phyloP scores from a whole-genome alignment of 2,113 vertebrate genomes.

The Sylvia atricapilla region DNA sequence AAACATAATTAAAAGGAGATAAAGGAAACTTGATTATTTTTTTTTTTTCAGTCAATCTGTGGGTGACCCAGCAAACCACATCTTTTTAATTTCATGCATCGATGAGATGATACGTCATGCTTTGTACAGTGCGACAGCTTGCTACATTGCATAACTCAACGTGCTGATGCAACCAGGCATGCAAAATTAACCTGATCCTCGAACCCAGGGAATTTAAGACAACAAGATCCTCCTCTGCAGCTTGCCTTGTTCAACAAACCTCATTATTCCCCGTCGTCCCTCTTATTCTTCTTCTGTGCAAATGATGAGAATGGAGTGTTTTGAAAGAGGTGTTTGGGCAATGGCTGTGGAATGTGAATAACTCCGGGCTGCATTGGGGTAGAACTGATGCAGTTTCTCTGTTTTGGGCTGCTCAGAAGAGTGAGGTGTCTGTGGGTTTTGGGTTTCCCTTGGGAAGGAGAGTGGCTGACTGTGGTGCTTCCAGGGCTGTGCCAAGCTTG shows the following conservation, averaged over 20 bases:
- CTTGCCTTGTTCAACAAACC: constrained; percentile 6
- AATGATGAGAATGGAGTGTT: background rate
- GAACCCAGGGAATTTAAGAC: constrained; percentile 27
- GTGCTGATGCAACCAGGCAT: constrained; percentile 61
- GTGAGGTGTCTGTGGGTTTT: background rate
- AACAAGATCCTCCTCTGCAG: constrained; percentile 14
- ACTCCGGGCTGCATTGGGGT: background rate
- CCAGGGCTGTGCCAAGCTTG: background rate
- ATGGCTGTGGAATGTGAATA: background rate
- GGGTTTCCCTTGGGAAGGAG: background rate
- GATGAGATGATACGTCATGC: constrained; percentile 68
- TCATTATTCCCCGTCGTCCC: accelerated
- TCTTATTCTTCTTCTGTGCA: background rate
- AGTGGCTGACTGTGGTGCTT: background rate
- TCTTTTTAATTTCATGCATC: constrained; percentile 81
- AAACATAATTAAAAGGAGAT: constrained; percentile 69
- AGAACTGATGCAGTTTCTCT: background rate
- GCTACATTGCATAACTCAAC: constrained; percentile 75
- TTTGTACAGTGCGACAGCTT: constrained; percentile 69
- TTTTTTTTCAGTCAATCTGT: constrained; percentile 70
- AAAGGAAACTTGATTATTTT: constrained; percentile 67
- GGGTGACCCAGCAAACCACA: constrained; percentile 76
- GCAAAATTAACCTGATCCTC: constrained; percentile 62
- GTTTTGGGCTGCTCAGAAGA: background rate
- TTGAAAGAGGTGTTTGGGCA: background rate